A percentile compares a stretch with the other conserved stretches of the same genome.
Evolutionary conservation across 2,888 invertebrate species (phyloP).

Genomic region (Drosophila recens): DNA sequence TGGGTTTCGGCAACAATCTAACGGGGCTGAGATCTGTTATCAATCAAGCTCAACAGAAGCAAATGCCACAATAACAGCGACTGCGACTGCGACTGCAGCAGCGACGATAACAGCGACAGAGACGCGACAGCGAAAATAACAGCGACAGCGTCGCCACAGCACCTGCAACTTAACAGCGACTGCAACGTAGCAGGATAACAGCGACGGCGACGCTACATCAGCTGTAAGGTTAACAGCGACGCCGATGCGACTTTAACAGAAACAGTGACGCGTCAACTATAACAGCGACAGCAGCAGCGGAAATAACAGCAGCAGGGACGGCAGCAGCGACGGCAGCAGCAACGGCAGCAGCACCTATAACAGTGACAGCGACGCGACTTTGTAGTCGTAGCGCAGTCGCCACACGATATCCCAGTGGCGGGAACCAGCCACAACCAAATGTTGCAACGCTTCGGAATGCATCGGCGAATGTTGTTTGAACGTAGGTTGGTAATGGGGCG

Average conservation of each 20-base stretch:
- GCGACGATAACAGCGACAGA: no score
- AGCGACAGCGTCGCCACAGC: not conserved
- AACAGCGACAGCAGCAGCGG: not conserved
- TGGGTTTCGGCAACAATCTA: no score
- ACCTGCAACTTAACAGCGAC: not conserved
- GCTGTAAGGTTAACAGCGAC: not conserved
- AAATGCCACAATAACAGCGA: not conserved
- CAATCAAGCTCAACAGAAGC: no score
- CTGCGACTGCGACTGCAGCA: not conserved
- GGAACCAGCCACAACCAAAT: no score
- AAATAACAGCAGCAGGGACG: not conserved
- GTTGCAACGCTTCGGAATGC: no score
- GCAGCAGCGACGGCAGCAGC: not conserved
- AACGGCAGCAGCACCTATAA: not conserved
- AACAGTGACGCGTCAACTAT: no score
- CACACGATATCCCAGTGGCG: no score
- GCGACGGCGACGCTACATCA: not conserved
- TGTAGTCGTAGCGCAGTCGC: not conserved
- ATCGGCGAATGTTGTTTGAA: no score
- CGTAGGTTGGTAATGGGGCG: no score
- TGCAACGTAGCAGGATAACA: not conserved
- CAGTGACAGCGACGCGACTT: not conserved
- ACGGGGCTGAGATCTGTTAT: no score
- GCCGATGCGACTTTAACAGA: not conserved
- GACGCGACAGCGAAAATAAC: not conserved